Conservation (phyloP, 2,888 invertebrate genomes). For the Platerodrilus igneus region DNA sequence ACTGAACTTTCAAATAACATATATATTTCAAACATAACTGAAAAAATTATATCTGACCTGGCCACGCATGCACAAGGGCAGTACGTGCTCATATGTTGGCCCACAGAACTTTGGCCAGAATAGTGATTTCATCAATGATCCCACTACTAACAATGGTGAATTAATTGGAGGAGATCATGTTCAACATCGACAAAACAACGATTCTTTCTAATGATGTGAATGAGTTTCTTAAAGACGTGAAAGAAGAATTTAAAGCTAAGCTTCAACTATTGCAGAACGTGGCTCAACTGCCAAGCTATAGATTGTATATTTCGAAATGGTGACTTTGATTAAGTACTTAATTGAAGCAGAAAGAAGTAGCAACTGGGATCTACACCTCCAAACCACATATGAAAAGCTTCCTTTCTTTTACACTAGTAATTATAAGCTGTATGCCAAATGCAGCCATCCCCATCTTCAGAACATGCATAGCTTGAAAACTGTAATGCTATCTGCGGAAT, state of each 20-base stretch:
- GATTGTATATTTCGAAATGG: conserved; percentile 9
- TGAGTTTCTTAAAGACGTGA: conserved; percentile 4
- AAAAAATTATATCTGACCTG: conserved; percentile 1
- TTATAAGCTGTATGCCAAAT: conserved; percentile 10
- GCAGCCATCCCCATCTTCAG: conserved; percentile 9
- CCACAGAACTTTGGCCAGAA: conserved; percentile 7
- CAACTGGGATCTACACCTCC: conserved; percentile 11
- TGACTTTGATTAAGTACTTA: too few relatives aligned
- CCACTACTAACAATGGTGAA: neutral
- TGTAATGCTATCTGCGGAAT: conserved; percentile 3
- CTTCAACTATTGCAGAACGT: conserved; percentile 9
- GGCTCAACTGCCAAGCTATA: too few relatives aligned
- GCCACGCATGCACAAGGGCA: conserved; percentile 4
- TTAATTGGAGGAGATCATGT: too few relatives aligned
- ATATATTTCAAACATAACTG: neutral
- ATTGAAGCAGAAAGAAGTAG: conserved; percentile 8
- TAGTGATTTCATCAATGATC: too few relatives aligned
- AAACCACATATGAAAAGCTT: conserved; percentile 9
- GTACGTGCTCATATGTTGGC: conserved; percentile 4
- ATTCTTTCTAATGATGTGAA: conserved; percentile 9
- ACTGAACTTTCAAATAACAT: neutral
- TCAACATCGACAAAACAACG: conserved; percentile 9
- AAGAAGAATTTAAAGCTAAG: conserved; percentile 10
- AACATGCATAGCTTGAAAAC: conserved; percentile 9
- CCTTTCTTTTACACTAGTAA: conserved; percentile 7